Conservation (phyloP, 2,113 vertebrate genomes). For the Himantopus leucocephalus region DNA sequence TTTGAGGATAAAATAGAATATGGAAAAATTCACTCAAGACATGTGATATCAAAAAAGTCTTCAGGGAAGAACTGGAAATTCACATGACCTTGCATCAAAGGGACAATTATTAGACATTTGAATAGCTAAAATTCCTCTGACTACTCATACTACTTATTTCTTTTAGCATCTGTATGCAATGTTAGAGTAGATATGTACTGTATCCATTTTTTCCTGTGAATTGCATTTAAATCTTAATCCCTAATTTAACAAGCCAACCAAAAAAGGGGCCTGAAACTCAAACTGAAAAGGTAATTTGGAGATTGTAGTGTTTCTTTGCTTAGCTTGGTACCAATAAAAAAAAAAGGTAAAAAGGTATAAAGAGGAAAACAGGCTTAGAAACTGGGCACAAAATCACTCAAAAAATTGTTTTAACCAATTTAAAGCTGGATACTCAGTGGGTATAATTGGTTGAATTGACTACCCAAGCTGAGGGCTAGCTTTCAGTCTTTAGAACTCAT, state of each 20-base stretch:
- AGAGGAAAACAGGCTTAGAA: background rate
- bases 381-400: background rate
- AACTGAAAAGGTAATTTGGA: background rate
- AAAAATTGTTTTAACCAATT: background rate
- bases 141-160: background rate
- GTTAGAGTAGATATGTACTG: background rate
- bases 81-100: background rate
- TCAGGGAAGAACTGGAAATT: background rate
- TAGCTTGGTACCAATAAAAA: background rate
- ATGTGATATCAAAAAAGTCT: background rate
- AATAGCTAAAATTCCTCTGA: background rate
- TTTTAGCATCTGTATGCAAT: background rate
- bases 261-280: background rate
- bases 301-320: background rate
- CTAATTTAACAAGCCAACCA: background rate
- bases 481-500: background rate
- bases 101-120: background rate
- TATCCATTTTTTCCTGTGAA: background rate
- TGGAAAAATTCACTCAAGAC: background rate
- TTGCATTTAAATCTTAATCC: background rate
- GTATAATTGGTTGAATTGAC: background rate
- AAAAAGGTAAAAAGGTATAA: accelerated
- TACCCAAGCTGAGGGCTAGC: background rate
- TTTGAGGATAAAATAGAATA: background rate
- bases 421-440: background rate